These are phyloP conservation scores for Crocuta crocuta DNA, from an alignment of 2,113 vertebrate genomes.

Conservation along the genomic window DNA sequence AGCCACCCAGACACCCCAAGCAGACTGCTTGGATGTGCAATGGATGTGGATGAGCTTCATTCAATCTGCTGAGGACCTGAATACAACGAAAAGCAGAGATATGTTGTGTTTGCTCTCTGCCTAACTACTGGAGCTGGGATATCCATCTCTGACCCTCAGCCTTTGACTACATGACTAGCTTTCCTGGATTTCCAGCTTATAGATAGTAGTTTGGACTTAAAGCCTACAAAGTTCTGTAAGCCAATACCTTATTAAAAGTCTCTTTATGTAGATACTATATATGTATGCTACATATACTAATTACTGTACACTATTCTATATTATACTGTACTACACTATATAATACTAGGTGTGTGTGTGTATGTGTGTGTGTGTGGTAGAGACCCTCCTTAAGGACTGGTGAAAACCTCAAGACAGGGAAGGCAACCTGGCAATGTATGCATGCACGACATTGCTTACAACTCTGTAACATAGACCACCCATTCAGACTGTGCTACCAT, in stretches of 20 bases:
- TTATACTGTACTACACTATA: neutral
- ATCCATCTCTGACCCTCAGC: neutral
- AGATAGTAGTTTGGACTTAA: neutral
- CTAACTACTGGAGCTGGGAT: neutral
- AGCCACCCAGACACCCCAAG: no score
- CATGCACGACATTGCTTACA: no score
- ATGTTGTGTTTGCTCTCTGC: neutral
- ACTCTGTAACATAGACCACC: no score
- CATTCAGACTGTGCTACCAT: no score
- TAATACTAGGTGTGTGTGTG: neutral
- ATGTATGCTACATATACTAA: no score
- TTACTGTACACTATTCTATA: no score
- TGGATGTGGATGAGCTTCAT: neutral
- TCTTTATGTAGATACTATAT: neutral
- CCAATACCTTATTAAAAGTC: neutral
- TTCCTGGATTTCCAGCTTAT: neutral
- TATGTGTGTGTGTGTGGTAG: no score
- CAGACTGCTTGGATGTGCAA: no score
- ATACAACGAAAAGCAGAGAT: neutral
- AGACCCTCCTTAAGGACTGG: no score
- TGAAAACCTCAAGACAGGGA: no score
- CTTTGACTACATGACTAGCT: neutral
- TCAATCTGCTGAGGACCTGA: neutral
- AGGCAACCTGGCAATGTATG: no score
- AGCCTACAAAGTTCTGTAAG: no score